Percentiles rank a stretch among this genome's conserved stretches.
Conservation (phyloP, 2,888 invertebrate genomes). For the Erebia ligea region DNA sequence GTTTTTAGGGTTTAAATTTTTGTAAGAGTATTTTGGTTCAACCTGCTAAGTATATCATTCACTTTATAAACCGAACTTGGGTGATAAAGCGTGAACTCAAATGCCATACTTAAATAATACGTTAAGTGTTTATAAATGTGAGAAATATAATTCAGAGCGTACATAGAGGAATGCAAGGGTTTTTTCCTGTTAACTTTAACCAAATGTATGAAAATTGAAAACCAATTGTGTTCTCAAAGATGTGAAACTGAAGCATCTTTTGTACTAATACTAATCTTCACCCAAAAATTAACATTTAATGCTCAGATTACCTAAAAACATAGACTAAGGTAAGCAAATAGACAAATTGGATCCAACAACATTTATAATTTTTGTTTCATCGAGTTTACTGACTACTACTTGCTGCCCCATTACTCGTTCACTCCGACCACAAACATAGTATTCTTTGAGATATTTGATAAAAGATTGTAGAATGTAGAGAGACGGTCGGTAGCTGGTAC, state of each 20-base stretch:
- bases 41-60: not conserved
- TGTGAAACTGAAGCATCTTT: too few species aligned
- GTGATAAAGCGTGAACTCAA: too few species aligned
- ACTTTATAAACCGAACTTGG: not conserved
- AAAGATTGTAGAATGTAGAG: slow-evolving; percentile 47
- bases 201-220: too few species aligned
- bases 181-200: too few species aligned
- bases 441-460: slow-evolving; percentile 48
- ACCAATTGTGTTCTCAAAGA: too few species aligned
- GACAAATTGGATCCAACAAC: not conserved
- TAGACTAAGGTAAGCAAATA: not conserved
- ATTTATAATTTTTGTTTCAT: slow-evolving; percentile 22
- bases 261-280: too few species aligned
- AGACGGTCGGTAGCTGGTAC: slow-evolving; percentile 43
- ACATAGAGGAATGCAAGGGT: too few species aligned
- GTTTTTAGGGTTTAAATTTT: not conserved
- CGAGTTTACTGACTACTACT: slow-evolving; percentile 37
- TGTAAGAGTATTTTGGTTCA: not conserved
- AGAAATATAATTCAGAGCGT: too few species aligned
- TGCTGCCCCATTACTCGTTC: slow-evolving; percentile 40
- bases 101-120: too few species aligned
- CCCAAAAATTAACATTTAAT: too few species aligned
- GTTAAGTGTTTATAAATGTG: too few species aligned
- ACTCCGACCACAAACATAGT: slow-evolving; percentile 42
- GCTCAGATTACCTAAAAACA: too few species aligned